Percentiles rank a stretch among this genome's conserved stretches.
Conservation (phyloP, 2,888 invertebrate genomes). For the Abrostola triplasia region DNA sequence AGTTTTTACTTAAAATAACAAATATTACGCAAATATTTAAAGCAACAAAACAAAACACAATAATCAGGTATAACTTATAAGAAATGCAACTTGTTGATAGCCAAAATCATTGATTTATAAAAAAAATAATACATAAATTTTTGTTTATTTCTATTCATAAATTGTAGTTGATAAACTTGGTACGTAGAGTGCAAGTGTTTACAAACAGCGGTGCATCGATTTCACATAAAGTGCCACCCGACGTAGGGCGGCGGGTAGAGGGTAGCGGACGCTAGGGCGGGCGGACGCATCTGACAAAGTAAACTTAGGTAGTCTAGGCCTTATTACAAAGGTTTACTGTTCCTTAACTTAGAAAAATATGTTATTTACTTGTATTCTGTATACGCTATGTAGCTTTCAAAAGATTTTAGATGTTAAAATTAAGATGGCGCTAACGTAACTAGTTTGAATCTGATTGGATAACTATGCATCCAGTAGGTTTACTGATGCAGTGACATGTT, state of each 20-base stretch:
- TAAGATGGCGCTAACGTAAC: too few relatives aligned
- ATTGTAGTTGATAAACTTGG: constrained; percentile 24
- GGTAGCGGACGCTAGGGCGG: constrained; percentile 45
- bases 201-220: constrained; percentile 87
- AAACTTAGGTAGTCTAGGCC: background rate
- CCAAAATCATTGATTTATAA: background rate
- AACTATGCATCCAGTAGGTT: too few relatives aligned
- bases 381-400: too few relatives aligned
- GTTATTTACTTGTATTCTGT: too few relatives aligned
- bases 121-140: background rate
- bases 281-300: constrained; percentile 40
- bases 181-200: constrained; percentile 80
- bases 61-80: background rate
- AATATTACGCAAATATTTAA: background rate
- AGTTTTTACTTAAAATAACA: background rate
- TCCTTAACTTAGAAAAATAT: too few relatives aligned
- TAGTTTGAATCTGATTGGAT: too few relatives aligned
- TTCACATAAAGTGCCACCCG: constrained; percentile 82
- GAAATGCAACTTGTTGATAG: constrained; percentile 67
- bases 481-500: too few relatives aligned
- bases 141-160: constrained; percentile 9
- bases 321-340: too few relatives aligned
- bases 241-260: constrained; percentile 43
- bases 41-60: background rate
- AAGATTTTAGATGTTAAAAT: too few relatives aligned